Percentiles rank a stretch among this genome's conserved stretches.
Conservation (phyloP, 2,797 vertebrate species). For the Hipposideros larvatus region DNA sequence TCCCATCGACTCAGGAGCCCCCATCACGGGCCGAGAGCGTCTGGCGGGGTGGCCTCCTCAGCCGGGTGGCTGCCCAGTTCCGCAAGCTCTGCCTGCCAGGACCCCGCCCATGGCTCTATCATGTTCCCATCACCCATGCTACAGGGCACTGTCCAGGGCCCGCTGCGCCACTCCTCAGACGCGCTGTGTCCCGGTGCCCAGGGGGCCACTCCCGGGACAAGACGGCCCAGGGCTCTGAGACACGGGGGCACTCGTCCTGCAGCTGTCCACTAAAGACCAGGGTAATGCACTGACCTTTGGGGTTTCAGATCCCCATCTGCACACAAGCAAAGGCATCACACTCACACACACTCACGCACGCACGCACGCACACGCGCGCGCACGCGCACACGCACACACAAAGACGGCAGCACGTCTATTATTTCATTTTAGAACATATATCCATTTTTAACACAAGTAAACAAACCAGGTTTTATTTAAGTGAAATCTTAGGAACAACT, state of each 20-base stretch:
- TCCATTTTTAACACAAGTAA: background rate
- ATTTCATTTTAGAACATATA: background rate
- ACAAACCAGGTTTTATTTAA: background rate
- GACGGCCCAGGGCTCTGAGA: fast-evolving
- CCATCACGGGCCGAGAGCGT: background rate
- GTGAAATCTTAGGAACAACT: background rate
- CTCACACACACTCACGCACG: too few species aligned
- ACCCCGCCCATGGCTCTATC: too few species aligned
- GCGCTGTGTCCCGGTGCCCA: background rate
- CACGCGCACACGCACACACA: fast-evolving
- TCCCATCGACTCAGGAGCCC: background rate
- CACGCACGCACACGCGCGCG: fast-evolving
- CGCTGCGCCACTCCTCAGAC: background rate
- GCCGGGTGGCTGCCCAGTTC: background rate
- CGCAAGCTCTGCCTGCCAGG: background rate
- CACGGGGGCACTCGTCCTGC: fast-evolving
- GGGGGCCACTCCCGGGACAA: background rate
- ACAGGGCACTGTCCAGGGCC: background rate
- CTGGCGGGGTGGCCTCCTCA: fast-evolving
- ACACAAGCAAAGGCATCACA: background rate
- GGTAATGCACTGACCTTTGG: fast-evolving
- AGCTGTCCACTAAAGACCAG: background rate
- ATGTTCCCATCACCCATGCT: background rate
- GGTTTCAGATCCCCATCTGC: too few species aligned
- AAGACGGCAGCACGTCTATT: fast-evolving